Base-by-base conservation (phyloP, 2,113 vertebrate species). In the Pheucticus melanocephalus region DNA sequence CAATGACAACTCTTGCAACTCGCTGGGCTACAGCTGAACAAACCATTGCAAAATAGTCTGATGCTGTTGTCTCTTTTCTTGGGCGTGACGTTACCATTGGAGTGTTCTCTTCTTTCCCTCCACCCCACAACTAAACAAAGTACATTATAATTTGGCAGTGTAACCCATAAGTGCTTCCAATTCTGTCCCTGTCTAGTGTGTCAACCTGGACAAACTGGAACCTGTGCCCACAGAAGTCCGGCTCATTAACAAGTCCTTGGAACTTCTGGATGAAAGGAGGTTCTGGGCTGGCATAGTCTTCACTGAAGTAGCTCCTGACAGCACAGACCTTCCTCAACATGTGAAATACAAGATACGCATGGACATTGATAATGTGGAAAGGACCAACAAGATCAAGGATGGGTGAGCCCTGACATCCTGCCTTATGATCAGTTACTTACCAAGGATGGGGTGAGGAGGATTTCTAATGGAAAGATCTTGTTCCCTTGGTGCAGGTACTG, bases 301-400 rank as follows among this genome's bases (percentile, higher is more conserved):
- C 93, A 97, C 98, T 0, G 98, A 98, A 82, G 44, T 99, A 9
- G 61, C 96, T 13, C 92, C 98, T 8, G 98, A 97, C 68, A 98
- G 98, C 47, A 92, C 95, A 0, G 98, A 98, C 54, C 98, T 99
- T 23, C 99, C 99, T 31, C 93, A 96, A 1, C 99, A 99, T 2
- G 97, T 99, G 83, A 98, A 98, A 95, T 99, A 99, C 97, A 99
- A 99, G 97, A 99, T 99, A 95, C 98, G 99, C 65, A 99, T 99
- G 99, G 99, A 99, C 96, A 99, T 99, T 10, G 99, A 99, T 97
- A 99, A 99, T 2, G 99, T 99, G 84, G 99, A 99, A 95, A 98
- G 99, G 94, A 99, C 99, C 45, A 99, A 99, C 88, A 99, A 99
- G 97, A 99, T 99, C 96, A 99, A 99, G 97, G 99, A 99, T n/a